Evolutionary conservation across 2,113 vertebrate species (phyloP).

Genomic region (Sturnira hondurensis): DNA sequence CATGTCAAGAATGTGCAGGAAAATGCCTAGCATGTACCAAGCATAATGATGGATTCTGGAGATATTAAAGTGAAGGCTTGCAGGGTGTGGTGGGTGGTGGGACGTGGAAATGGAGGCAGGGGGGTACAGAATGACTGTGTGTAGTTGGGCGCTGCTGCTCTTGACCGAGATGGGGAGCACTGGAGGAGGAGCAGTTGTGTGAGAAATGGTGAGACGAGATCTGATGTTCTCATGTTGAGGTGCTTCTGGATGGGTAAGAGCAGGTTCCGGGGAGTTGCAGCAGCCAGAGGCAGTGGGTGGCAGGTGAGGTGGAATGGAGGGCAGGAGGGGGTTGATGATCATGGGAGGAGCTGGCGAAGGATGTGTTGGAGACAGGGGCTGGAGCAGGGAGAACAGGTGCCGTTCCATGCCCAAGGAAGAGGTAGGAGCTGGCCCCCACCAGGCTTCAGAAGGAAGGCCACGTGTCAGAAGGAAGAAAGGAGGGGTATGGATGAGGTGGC

Average conservation of each 20-base stretch:
- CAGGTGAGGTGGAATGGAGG: background rate
- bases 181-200: background rate
- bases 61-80: background rate
- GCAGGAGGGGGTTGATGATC: background rate
- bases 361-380: background rate
- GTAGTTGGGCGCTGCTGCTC: background rate
- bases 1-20: background rate
- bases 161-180: background rate
- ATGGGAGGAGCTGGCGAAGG: background rate
- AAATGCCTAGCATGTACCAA: background rate
- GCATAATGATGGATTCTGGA: background rate
- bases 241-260: background rate
- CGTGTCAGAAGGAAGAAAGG: background rate
- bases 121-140: background rate
- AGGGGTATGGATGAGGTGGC: background rate
- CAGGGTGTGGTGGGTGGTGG: background rate
- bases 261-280: background rate
- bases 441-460: background rate
- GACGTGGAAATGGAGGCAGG: background rate
- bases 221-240: background rate
- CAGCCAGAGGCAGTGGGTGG: background rate
- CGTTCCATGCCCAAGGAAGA: background rate
- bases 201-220: background rate
- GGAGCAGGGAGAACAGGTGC: background rate
- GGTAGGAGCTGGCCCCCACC: background rate